These are phyloP conservation scores for Pseudococcus viburni DNA, from an alignment of 2,888 invertebrate genomes.

Conservation along the genomic window DNA sequence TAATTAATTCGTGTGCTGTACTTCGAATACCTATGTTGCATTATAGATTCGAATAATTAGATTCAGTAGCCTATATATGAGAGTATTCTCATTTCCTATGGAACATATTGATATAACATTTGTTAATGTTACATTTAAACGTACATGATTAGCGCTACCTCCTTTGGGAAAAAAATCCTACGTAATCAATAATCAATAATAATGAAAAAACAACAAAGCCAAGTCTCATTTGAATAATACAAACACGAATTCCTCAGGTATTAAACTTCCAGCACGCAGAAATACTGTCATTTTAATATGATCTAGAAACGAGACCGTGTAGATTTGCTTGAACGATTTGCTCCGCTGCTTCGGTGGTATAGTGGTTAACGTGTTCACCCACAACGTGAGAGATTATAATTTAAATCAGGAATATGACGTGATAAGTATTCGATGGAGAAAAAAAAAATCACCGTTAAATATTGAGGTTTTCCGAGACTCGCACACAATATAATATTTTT, in stretches of 20 bases:
- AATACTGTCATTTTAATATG: conserved; percentile 32
- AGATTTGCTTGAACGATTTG: conserved; percentile 50
- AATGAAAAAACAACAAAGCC: background rate
- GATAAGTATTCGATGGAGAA: conserved; percentile 25
- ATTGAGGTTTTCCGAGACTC: conserved; percentile 6
- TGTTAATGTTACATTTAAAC: background rate
- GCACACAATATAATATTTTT: background rate
- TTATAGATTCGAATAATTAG: background rate
- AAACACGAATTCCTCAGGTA: background rate
- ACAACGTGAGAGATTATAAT: conserved; percentile 55
- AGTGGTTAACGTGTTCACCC: conserved; percentile 55
- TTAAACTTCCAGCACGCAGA: background rate
- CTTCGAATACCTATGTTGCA: background rate
- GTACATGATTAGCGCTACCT: too few species aligned
- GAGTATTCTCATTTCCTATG: too few species aligned
- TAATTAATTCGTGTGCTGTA: background rate
- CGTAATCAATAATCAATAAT: background rate
- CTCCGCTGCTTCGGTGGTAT: conserved; percentile 49
- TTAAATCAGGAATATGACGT: conserved; percentile 49
- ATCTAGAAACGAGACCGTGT: conserved; percentile 41
- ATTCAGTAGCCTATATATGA: background rate
- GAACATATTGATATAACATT: too few species aligned
- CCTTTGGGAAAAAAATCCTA: background rate
- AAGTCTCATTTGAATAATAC: background rate
- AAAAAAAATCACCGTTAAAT: conserved; percentile 51